Evolutionary conservation across 2,797 vertebrate genomes (phyloP), one percentile per base, ranked within the genome.

Genomic region (Chaetophractus vellerosus): DNA sequence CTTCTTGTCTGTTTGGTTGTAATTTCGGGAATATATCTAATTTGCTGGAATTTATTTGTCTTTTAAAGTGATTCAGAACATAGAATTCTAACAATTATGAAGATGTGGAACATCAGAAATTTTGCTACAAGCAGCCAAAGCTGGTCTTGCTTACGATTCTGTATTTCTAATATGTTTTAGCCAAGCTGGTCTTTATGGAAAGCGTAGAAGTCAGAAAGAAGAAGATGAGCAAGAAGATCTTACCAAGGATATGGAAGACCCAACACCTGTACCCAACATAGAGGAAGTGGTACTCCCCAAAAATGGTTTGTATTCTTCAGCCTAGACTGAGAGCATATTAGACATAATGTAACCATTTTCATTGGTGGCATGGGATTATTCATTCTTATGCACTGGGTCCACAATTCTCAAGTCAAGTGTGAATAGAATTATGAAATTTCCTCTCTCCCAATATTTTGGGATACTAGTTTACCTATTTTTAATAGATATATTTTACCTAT

Each of bases 211-310:
- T 80, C 99, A 99, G 98, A 99, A 99, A 69, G 99, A 99, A 1
- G 99, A 99, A 61, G 99, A 99, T 87, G 99, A 99, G 0, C 99
- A 99, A 96, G 99, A 99, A 96, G 99, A 99, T 95, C 98, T 99
- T 84, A 99, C 99, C 16, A 99, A 99, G 98, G 99, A 99, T 97
- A 98, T 99, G 98, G 99, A 99, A 92, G 99, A 99, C 96, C 99
- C 99, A 18, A 99, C 99, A 0, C 99, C 99, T 1, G 99, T 99
- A 4, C 99, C 99, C 55, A 99, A 99, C 96, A 98, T 99, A 97
- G 99, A 99, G 95, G 99, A 99, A 97, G 99, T 99, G 91, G 98
- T 99, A 69, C 98, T 99, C 95, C 99, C 99, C 82, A 99, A 99
- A 98, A 99, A 99, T 80, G 99, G 99, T 99, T 97, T 83, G 94